A percentile compares a stretch with the other conserved stretches of the same genome.
These are phyloP conservation scores for Scrobipalpa atriplicella DNA, from an alignment of 2,888 invertebrate species.

Conservation along the genomic window DNA sequence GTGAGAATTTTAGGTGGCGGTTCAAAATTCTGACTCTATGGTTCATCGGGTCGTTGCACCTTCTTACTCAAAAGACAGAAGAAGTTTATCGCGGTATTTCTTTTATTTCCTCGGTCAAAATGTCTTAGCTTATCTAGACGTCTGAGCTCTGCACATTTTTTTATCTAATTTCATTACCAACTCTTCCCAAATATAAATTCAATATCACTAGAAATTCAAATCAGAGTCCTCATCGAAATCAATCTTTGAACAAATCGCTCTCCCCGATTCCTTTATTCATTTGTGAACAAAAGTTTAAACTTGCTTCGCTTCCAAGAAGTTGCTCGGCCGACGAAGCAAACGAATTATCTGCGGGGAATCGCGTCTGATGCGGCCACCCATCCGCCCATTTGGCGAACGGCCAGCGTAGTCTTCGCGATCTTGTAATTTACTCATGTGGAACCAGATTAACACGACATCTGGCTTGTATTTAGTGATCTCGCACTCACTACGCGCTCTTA, in stretches of 20 bases:
- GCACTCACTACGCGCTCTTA: constrained; percentile 36
- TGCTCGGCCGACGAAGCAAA: constrained; percentile 49
- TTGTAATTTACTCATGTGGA: constrained; percentile 72
- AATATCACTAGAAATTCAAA: constrained; percentile 9
- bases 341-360: constrained; percentile 65
- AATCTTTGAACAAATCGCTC: constrained; percentile 14
- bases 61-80: no score
- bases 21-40: no score
- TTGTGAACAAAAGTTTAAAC: constrained; percentile 13
- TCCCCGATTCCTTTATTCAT: constrained; percentile 14
- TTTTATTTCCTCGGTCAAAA: no score
- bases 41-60: no score
- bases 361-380: constrained; percentile 64
- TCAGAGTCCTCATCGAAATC: not conserved
- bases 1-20: no score
- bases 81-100: no score
- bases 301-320: constrained; percentile 20
- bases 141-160: no score
- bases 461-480: constrained; percentile 64
- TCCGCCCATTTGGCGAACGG: constrained; percentile 67
- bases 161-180: not conserved
- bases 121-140: no score
- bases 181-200: not conserved
- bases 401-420: constrained; percentile 61
- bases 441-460: constrained; percentile 72